These are phyloP conservation scores for Nannoperca australis DNA, from an alignment of 2,797 vertebrate genomes.

Conservation along the genomic window DNA sequence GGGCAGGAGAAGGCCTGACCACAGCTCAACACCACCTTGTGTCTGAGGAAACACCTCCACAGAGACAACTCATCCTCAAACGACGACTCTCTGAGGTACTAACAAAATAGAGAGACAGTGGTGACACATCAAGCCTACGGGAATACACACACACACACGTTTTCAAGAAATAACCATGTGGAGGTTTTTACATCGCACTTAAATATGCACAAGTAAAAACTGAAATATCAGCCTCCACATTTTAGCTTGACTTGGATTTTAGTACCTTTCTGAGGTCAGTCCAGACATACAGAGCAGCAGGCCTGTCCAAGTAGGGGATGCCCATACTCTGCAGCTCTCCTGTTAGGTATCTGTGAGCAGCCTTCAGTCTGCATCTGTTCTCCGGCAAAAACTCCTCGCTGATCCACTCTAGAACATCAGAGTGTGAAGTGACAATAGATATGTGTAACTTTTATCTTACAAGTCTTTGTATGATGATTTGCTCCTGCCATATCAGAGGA, in stretches of 20 bases:
- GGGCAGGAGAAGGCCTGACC: conserved; percentile 93
- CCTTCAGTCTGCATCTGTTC: conserved; percentile 89
- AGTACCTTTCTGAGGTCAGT: conserved; percentile 94
- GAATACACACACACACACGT: background rate
- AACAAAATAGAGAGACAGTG: conserved; percentile 3
- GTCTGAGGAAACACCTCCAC: conserved; percentile 91
- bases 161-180: background rate
- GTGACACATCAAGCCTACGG: conserved; percentile 12
- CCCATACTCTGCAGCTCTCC: conserved; percentile 88
- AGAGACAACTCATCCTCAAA: conserved; percentile 91
- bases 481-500: conserved; percentile 24
- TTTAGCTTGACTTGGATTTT: background rate
- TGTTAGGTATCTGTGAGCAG: conserved; percentile 88
- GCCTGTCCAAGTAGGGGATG: conserved; percentile 89
- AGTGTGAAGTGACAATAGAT: conserved; percentile 28
- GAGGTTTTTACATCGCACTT: background rate
- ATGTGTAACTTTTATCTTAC: conserved; percentile 27
- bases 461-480: conserved; percentile 27
- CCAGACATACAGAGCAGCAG: conserved; percentile 93
- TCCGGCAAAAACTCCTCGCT: conserved; percentile 89
- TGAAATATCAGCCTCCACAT: background rate
- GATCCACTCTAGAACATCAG: conserved; percentile 90
- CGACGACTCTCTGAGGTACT: conserved; percentile 90
- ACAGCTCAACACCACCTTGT: conserved; percentile 91
- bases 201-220: background rate